A percentile compares a stretch with the other conserved stretches of the same genome.
phyloP scores from a whole-genome alignment of 2,113 vertebrate species.

The Cyprinodon brontotheroides region DNA sequence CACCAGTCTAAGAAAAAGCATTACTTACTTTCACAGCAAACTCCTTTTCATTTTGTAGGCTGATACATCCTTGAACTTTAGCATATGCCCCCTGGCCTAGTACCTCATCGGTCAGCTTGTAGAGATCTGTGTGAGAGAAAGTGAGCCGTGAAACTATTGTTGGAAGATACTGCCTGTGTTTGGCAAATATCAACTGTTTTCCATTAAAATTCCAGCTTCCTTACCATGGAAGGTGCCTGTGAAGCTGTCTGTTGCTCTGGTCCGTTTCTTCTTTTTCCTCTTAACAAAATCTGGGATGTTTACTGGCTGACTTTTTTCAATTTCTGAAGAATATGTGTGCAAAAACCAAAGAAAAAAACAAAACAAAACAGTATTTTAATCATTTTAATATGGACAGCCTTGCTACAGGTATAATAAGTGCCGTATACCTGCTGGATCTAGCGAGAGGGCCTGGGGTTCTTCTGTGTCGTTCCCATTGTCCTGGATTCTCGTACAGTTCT shows the following conservation, averaged over 20 bases:
- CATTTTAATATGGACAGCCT: background rate
- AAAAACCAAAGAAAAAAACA: background rate
- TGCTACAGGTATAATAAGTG: background rate
- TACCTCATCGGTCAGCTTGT: conserved; percentile 91
- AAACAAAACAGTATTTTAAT: background rate
- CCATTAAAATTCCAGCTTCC: background rate
- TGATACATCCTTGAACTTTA: conserved; percentile 94
- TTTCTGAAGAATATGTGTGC: conserved; percentile 68
- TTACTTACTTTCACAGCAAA: conserved; percentile 91
- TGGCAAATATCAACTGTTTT: background rate
- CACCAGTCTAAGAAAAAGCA: background rate
- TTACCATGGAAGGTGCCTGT: conserved; percentile 91
- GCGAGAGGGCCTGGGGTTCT: conserved; percentile 45
- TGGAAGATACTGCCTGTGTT: background rate
- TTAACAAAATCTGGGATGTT: conserved; percentile 84
- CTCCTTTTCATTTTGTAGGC: conserved; percentile 90
- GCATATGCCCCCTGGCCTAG: conserved; percentile 94
- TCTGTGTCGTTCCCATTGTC: conserved; percentile 47
- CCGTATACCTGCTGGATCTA: conserved; percentile 58
- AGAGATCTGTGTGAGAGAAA: conserved; percentile 82
- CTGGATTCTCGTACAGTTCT: conserved; percentile 50
- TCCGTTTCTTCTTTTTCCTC: conserved; percentile 91
- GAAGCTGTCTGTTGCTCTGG: conserved; percentile 83
- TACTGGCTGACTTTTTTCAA: conserved; percentile 88
- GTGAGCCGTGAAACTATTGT: background rate